phyloP scores from a whole-genome alignment of 2,888 invertebrate genomes.

The Carpatolechia fugitivella region DNA sequence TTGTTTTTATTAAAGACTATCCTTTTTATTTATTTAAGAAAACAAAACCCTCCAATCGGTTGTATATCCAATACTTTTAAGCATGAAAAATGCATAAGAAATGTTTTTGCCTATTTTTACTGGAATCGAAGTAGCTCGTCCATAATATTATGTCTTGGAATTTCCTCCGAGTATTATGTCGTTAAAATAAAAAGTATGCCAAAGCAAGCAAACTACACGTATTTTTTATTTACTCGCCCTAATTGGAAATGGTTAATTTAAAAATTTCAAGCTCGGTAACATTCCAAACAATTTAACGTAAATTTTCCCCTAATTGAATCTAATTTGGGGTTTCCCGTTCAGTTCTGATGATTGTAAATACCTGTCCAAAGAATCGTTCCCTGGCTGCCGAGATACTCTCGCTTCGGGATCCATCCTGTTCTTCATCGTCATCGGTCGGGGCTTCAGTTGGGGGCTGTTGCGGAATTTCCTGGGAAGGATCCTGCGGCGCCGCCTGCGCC shows the following conservation, averaged over 20 bases:
- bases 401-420: constrained; percentile 46
- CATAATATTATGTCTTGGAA: too few species aligned
- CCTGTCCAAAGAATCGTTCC: constrained; percentile 73
- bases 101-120: too few species aligned
- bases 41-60: too few species aligned
- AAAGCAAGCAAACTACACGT: too few species aligned
- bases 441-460: constrained; percentile 41
- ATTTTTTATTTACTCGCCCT: neutral
- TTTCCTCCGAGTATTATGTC: too few species aligned
- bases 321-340: neutral
- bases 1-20: too few species aligned
- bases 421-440: constrained; percentile 33
- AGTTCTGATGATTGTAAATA: constrained; percentile 28
- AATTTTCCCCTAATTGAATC: neutral
- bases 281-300: neutral
- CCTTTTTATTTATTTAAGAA: too few species aligned
- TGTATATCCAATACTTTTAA: too few species aligned
- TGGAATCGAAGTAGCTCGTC: too few species aligned
- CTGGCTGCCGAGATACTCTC: constrained; percentile 68
- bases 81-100: too few species aligned
- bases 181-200: too few species aligned
- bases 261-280: neutral
- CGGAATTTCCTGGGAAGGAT: constrained; percentile 37
- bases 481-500: constrained; percentile 43
- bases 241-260: neutral